Conservation (phyloP, 2,797 vertebrate species). For the Alosa sapidissima region DNA sequence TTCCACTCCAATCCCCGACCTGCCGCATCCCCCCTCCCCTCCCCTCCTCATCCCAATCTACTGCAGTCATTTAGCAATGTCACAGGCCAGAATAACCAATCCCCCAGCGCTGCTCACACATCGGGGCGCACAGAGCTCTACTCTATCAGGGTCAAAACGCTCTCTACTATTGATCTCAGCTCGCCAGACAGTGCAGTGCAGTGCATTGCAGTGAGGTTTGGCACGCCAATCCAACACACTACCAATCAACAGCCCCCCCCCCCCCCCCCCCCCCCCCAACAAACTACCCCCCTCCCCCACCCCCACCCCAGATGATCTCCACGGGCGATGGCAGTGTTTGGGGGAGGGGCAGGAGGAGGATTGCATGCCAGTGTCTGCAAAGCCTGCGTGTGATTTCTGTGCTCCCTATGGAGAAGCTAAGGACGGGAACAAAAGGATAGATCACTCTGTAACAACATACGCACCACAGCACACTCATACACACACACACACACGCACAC, state of each 20-base stretch:
- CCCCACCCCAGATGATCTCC: not conserved
- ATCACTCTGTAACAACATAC: slow-evolving; percentile 29
- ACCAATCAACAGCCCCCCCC: slow-evolving; percentile 45
- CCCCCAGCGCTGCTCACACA: slow-evolving; percentile 31
- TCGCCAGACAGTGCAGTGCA: slow-evolving; percentile 35
- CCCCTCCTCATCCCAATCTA: slow-evolving; percentile 55
- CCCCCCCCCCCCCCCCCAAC: not conserved
- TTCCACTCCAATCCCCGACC: slow-evolving; percentile 64
- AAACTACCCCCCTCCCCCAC: slow-evolving; percentile 30
- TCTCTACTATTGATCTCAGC: slow-evolving; percentile 50
- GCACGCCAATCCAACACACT: slow-evolving; percentile 18
- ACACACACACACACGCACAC: not conserved
- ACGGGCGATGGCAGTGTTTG: slow-evolving; percentile 1
- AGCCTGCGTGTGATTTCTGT: slow-evolving; percentile 35
- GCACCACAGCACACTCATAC: not conserved
- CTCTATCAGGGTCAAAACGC: slow-evolving; percentile 50
- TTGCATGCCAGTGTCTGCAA: no score
- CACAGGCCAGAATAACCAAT: slow-evolving; percentile 59
- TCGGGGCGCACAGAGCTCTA: slow-evolving; percentile 27
- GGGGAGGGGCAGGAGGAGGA: not conserved
- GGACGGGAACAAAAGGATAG: slow-evolving; percentile 45
- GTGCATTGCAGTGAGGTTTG: not conserved
- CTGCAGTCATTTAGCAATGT: slow-evolving; percentile 80
- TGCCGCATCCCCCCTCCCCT: slow-evolving; percentile 63
- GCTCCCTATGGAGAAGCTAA: slow-evolving; percentile 38